phyloP scores from a whole-genome alignment of 2,888 invertebrate genomes.

The Parnassius glacialis region DNA sequence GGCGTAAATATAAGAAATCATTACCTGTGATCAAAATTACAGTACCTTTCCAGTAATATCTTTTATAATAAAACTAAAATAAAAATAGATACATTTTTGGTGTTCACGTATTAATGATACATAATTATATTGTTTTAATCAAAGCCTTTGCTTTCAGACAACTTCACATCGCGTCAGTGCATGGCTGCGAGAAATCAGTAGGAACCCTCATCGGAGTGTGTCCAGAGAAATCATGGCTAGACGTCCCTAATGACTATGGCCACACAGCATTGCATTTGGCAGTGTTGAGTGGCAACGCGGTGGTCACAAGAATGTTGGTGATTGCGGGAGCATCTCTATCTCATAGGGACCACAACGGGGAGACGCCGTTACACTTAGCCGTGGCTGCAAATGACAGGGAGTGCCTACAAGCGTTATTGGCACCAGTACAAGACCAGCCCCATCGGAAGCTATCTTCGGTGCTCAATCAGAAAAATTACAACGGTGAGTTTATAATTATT shows the following conservation, averaged over 20 bases:
- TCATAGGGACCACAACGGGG: slow-evolving; percentile 87
- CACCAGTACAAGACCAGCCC: slow-evolving; percentile 76
- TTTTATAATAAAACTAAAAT: no score
- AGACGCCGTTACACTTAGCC: slow-evolving; percentile 93
- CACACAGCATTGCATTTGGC: slow-evolving; percentile 94
- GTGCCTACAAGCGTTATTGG: slow-evolving; percentile 87
- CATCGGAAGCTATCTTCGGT: slow-evolving; percentile 72
- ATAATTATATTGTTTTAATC: background rate
- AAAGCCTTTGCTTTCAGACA: slow-evolving; percentile 79
- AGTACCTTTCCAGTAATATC: no score
- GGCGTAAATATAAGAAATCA: no score
- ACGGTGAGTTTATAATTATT: slow-evolving; percentile 82
- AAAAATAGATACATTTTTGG: no score
- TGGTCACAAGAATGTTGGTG: slow-evolving; percentile 88
- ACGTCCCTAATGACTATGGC: slow-evolving; percentile 89
- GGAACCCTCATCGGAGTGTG: slow-evolving; percentile 88
- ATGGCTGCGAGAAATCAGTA: slow-evolving; percentile 86
- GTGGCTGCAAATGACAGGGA: slow-evolving; percentile 85
- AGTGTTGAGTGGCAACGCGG: slow-evolving; percentile 87
- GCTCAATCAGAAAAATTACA: slow-evolving; percentile 91
- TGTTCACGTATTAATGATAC: no score
- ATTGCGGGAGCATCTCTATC: slow-evolving; percentile 88
- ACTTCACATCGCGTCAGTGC: slow-evolving; percentile 91
- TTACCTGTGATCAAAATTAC: no score
- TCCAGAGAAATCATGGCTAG: slow-evolving; percentile 88